phyloP scores from a whole-genome alignment of 64 coral and sea anemone species.

The Pocillopora damicornis region DNA sequence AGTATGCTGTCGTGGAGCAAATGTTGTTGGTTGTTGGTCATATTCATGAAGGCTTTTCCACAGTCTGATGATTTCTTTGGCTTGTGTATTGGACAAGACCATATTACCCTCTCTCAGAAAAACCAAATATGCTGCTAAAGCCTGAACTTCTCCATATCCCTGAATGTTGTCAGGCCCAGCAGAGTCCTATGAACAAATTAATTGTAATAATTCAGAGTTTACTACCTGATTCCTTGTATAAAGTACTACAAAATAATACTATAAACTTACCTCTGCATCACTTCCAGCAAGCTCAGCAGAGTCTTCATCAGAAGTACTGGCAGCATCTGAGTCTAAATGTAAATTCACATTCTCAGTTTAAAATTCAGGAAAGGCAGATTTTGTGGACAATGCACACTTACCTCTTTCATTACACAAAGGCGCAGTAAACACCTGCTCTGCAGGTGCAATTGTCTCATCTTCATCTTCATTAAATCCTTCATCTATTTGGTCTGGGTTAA shows the following conservation, averaged over 20 bases:
- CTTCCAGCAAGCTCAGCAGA: not conserved
- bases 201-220: too few species aligned
- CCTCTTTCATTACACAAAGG: not conserved
- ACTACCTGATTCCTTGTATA: not conserved
- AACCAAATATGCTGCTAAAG: constrained; percentile 25
- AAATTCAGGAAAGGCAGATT: not conserved
- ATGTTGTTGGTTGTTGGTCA: constrained; percentile 40
- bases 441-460: constrained; percentile 33
- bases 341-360: not conserved
- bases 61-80: constrained; percentile 5
- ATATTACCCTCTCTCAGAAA: constrained; percentile 21
- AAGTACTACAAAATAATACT: too few species aligned
- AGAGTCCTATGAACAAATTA: not conserved
- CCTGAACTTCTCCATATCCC: constrained; percentile 35
- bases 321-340: not conserved
- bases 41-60: constrained; percentile 47
- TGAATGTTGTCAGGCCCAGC: constrained; percentile 24
- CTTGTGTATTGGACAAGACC: constrained; percentile 32
- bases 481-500: constrained; percentile 9
- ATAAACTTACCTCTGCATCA: not conserved
- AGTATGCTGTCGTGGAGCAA: constrained; percentile 33
- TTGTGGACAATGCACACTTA: not conserved
- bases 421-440: not conserved
- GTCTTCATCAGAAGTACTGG: not conserved
- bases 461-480: constrained; percentile 33